phyloP scores from a whole-genome alignment of 2,113 vertebrate species.

The Stigmatopora argus region DNA sequence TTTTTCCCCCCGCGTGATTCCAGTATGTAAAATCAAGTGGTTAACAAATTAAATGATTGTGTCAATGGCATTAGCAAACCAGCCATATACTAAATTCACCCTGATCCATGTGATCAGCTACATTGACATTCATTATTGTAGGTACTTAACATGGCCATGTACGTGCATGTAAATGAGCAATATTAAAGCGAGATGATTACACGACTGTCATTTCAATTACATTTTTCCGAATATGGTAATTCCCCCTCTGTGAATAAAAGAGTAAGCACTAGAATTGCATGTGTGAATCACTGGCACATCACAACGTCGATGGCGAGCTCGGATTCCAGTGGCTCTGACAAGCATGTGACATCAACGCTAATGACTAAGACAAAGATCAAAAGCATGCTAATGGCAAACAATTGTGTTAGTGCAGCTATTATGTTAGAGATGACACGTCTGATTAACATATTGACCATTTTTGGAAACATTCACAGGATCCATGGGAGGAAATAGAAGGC shows the following conservation, averaged over 20 bases:
- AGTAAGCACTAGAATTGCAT: slow-evolving; percentile 20
- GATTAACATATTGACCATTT: slow-evolving; percentile 44
- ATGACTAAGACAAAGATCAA: slow-evolving; percentile 47
- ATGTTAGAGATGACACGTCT: slow-evolving; percentile 53
- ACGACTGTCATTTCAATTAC: slow-evolving; percentile 40
- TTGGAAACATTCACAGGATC: slow-evolving; percentile 14
- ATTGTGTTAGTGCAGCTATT: slow-evolving; percentile 53
- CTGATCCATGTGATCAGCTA: neutral
- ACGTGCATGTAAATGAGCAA: slow-evolving; percentile 23
- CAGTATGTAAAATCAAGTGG: neutral
- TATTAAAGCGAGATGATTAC: slow-evolving; percentile 37
- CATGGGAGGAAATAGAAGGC: neutral
- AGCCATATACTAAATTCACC: neutral
- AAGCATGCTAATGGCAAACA: slow-evolving; percentile 53
- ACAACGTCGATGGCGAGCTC: slow-evolving; percentile 7
- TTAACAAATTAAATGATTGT: neutral
- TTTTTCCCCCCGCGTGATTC: neutral
- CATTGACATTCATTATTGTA: neutral
- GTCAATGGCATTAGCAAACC: neutral
- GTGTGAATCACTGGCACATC: neutral
- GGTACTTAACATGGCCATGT: slow-evolving; percentile 1
- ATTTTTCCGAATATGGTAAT: slow-evolving; percentile 12
- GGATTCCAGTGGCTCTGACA: slow-evolving; percentile 30
- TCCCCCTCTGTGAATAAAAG: slow-evolving; percentile 2
- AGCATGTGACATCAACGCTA: slow-evolving; percentile 47